Evolutionary conservation across 2,113 vertebrate species (phyloP).

Genomic region (Dasypus novemcinctus): DNA sequence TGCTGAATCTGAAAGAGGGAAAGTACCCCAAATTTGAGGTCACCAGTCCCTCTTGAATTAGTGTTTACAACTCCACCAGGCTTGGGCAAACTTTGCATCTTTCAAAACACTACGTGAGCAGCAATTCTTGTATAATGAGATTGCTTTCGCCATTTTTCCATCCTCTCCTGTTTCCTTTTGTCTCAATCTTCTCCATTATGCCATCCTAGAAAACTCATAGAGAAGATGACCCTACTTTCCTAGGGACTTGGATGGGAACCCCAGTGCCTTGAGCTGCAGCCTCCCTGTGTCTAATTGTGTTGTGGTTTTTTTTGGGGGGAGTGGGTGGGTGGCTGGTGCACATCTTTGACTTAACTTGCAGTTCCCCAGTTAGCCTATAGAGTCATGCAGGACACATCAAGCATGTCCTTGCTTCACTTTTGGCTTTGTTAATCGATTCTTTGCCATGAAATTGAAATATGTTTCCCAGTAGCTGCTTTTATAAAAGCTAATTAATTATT

Average conservation of each 20-base stretch:
- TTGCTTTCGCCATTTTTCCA: not conserved
- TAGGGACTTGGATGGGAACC: not conserved
- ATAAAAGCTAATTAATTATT: constrained; percentile 74
- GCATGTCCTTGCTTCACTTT: not conserved
- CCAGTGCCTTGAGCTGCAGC: no score
- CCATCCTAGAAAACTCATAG: not conserved
- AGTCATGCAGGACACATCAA: not conserved
- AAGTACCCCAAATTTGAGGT: not conserved
- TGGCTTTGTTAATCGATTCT: constrained; percentile 52
- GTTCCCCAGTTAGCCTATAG: not conserved
- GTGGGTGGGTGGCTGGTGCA: no score
- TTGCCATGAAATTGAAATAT: constrained; percentile 71
- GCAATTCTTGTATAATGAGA: not conserved
- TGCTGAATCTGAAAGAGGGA: not conserved
- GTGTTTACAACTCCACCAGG: not conserved
- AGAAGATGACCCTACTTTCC: not conserved
- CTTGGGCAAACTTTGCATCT: not conserved
- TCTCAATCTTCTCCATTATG: not conserved
- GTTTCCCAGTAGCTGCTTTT: constrained; percentile 58
- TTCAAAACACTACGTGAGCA: not conserved
- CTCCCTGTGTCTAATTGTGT: not conserved
- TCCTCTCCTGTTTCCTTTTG: not conserved
- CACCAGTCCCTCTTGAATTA: not conserved
- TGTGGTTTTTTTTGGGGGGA: not conserved
- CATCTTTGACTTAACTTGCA: not conserved